Evolutionary conservation across 2,888 invertebrate genomes (phyloP), one percentile per base, ranked within the genome.

Genomic region (Aphidoletes aphidimyza): DNA sequence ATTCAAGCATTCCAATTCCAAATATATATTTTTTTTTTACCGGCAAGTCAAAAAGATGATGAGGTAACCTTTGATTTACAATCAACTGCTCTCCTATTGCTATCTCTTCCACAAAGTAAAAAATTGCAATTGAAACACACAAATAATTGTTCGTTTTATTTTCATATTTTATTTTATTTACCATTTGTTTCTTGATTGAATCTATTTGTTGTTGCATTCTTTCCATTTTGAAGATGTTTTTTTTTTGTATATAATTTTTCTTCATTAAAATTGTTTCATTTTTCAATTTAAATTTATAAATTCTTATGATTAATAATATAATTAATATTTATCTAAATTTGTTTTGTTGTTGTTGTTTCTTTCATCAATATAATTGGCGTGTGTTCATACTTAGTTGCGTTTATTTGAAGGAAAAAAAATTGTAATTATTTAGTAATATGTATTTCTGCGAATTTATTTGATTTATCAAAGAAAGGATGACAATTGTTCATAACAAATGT

Each of bases 131-230:
- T n/a, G n/a, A 26, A 54, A 22, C 22, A 26, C 2, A 3, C 3
- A 9, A 19, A 19, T 5, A 30, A 30, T 69, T 69, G 30, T 30
- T 81, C 37, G 81, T 37, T n/a, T n/a, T n/a, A n/a, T n/a, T n/a
- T n/a, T n/a, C n/a, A n/a, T n/a, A 81, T 37, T 78, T n/a, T 37
- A 37, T 81, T 81, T 81, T 81, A 81, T 81, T 81, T 81, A 81
- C n/a, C 81, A 81, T 81, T 36, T 69, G 54, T 54, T 54, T 54
- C 22, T 54, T 54, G 69, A 69, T 69, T 69, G 69, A 69, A 69
- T 69, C 30, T 69, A 69, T 69, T 69, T 69, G 69, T 34, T 69
- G 69, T 34, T 69, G 69, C 69, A 69, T 54, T 54, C 11, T 54
- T 26, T 54, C 54, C 54, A 26, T 54, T n/a, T 54, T 26, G 54